phyloP scores from a whole-genome alignment of 2,113 vertebrate species.

The Triplophysa dalaica region DNA sequence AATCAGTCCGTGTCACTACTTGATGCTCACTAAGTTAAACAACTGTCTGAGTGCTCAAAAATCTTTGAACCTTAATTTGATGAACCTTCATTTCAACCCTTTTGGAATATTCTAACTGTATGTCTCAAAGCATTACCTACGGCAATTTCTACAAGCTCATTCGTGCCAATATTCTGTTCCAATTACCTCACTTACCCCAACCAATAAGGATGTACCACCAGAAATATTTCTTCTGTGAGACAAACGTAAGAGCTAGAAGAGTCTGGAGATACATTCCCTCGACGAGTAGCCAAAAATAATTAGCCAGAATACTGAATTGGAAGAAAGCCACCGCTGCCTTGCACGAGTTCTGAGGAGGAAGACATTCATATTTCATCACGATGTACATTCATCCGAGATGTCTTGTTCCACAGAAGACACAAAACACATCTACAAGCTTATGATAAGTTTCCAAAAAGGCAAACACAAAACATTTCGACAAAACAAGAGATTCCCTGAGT shows the following conservation, averaged over 20 bases:
- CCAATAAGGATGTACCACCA: slow-evolving; percentile 86
- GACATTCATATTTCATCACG: background rate
- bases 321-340: slow-evolving; percentile 84
- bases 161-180: too few relatives aligned
- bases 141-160: too few relatives aligned
- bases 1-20: background rate
- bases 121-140: too few relatives aligned
- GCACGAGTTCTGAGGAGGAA: slow-evolving; percentile 73
- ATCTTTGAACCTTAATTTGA: too few relatives aligned
- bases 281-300: slow-evolving; percentile 88
- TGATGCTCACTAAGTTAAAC: too few relatives aligned
- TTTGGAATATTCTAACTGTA: too few relatives aligned
- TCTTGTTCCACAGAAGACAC: background rate
- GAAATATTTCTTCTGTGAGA: slow-evolving; percentile 85
- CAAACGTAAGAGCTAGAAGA: slow-evolving; percentile 83
- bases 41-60: too few relatives aligned
- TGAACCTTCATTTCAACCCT: too few relatives aligned
- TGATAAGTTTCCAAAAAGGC: too few relatives aligned
- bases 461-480: background rate
- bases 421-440: background rate
- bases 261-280: slow-evolving; percentile 89
- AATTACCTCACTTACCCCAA: slow-evolving; percentile 79
- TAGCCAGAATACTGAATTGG: slow-evolving; percentile 86
- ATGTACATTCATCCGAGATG: background rate
- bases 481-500: too few relatives aligned